Evolutionary conservation across 2,113 vertebrate species (phyloP), one percentile per base, ranked within the genome.

Genomic region (Amphilophus citrinellus): DNA sequence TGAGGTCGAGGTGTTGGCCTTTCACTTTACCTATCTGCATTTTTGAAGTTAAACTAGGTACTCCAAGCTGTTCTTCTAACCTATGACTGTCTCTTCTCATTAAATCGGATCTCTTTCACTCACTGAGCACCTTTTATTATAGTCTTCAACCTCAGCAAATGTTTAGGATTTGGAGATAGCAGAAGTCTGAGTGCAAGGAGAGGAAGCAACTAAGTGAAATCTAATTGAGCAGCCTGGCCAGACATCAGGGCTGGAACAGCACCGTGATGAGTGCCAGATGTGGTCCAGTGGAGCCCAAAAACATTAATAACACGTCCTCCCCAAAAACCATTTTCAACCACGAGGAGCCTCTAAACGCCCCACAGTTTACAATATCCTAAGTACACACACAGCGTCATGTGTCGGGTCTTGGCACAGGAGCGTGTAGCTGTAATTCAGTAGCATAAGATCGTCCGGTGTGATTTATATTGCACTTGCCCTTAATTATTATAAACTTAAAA

Each of bases 121-220:
- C 61, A 6, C 50, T 24, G 42, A 39, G 82, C 53, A 81, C 83
- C 61, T 89, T 90, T 88, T 37, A 88, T 84, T 65, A 50, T 61
- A 79, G 79, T 91, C 84, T 87, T 81, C 84, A 53, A 47, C 89
- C 84, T 77, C 75, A 75, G 91, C 87, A 81, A 94, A 91, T 77
- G 85, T 83, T 90, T 66, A 27, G 84, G 88, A 84, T 88, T 76
- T 80, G 73, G 89, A 93, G 94, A 95, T 96, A 94, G 93, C 94
- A 88, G 87, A 82, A 88, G 84, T 87, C 87, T 65, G 88, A 85
- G 89, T 86, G 82, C 84, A 61, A 89, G 85, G 77, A 88, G 91
- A 95, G 93, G 94, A 95, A 95, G 93, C 94, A 94, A 91, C 94
- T 93, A 91, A 94, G 94, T 95, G 93, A 91, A 95, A 95, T 95